Base-by-base conservation (phyloP, 2,888 invertebrate species). In the Trisateles emortualis region DNA sequence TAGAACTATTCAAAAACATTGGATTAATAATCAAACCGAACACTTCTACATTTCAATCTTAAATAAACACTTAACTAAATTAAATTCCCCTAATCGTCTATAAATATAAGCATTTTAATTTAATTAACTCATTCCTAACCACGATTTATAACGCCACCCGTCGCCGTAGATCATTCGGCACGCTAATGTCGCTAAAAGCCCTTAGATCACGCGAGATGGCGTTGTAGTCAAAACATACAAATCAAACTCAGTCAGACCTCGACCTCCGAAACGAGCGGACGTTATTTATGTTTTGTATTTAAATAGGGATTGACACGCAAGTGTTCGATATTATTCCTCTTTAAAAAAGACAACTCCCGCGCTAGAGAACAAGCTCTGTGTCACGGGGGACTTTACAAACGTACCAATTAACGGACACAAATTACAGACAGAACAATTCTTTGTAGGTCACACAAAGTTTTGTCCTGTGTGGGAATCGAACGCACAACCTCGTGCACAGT, bases 201-300 rank as follows among this genome's bases (percentile, higher is more conserved):
- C 66, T 64, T 84, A 80, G 78, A 83, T 84, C 83, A 84, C 80
- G 78, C 75, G 60, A 86, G 86, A 84, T 86, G 85, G 79, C 81
- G 79, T 54, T 80, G 65, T 50, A 67, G 66, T 74, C 79, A 81
- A 82, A 85, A 82, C 83, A 84, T 74, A 83, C 82, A 80, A 85
- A 84, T 86, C 81, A 84, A 70, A 45, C 68, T 65, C 79, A 83
- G 68, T 83, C 71, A 64, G 54, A 53, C 69, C 64, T 58, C 66
- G 72, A 70, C 70, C 74, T 68, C 69, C 59, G 63, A 48, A 50
- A 71, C 59, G 67, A 48, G 56, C 57, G 69, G 52, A 74, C 69
- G 66, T 75, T 62, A 79, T 79, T 74, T 76, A 76, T 72, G 71
- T 64, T 55, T 35, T 41, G 32, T 32, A 39, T 38, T 62, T 52